Base-by-base conservation (phyloP, 64 coral and sea anemone genomes). In the Pocillopora verrucosa region DNA sequence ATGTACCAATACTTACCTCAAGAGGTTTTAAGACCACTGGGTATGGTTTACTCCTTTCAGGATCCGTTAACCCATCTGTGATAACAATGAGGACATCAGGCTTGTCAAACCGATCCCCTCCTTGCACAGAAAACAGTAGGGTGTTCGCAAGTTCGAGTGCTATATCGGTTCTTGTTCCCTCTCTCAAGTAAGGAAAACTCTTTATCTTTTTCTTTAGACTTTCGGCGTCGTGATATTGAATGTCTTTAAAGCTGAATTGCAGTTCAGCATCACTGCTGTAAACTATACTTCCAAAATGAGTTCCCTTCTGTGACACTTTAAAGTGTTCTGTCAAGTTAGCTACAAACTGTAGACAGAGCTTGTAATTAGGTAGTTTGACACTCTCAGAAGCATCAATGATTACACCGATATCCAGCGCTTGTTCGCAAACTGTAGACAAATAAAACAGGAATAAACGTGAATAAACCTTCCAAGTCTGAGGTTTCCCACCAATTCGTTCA, bases 11-110 rank as follows among this genome's bases (percentile, higher is more conserved):
- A 73, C 68, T 89, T 25, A 79, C 88, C 41, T 57, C 11, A 30
- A 89, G 63, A 19, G 61, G 88, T 10, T 56, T 36, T 41, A 89
- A 68, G 25, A 70, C 76, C 0, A 70, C 12, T 59, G 88, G 26
- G 35, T 80, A 89, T 72, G 88, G 88, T 41, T 57, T 65, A 76
- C 75, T 89, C 22, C 22, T 25, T 14, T 11, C 17, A 17, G 14
- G 16, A 20, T 34, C 30, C 4, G 59, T 80, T 70, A 24, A 38
- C 16, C 88, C 88, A 73, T 89, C 88, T 26, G 88, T 89, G 56
- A 89, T 68, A 62, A 89, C 75, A 62, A 89, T 80, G 11, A 89
- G 60, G 10, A 89, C 76, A 45, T 89, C 34, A 69, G 75, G 76
- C 25, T 58, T 72, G 41, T 56, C 76, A 65, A 13, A 10, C 65